Evolutionary conservation across 2,888 invertebrate species (phyloP), one percentile per base, ranked within the genome.

Genomic region (Gandaritis pyraliata): DNA sequence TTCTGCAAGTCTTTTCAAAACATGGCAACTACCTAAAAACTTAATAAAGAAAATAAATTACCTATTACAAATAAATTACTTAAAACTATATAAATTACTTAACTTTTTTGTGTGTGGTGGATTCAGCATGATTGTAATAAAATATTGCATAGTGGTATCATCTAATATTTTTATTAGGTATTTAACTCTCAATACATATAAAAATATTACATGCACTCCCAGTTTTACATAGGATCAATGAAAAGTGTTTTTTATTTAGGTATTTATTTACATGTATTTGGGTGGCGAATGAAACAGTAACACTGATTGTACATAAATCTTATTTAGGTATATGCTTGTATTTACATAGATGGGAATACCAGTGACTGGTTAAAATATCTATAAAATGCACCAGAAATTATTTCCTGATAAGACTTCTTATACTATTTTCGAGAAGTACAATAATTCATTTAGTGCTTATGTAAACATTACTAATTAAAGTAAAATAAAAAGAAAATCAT

Each of bases 121-220:
- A 23, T 41, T n/a, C 1, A 15, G 4, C 13, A 47, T n/a, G 2
- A 30, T 52, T 52, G n/a, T 62, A 66, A 52, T 43, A 49, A 61
- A 62, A 65, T 41, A 59, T 13, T 36, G 8, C 29, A 66, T 23
- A 3, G 58, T 76, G 72, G 68, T 70, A 76, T 69, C 88, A 90
- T 89, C 83, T 90, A 91, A 92, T 92, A 92, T 92, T 92, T 91
- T 92, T 92, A 92, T 90, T 91, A 81, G 77, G 87, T 88, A 90
- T 85, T 79, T 73, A 74, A 71, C 76, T 71, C 69, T 70, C 71
- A 85, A 48, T 85, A 89, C 87, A 87, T 84, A 88, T 88, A 91
- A 92, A 92, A 91, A 92, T 89, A 91, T 90, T 91, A 92, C 86
- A 90, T 85, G 87, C 77, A 75, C 79, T 83, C 80, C 74, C 78